These are phyloP conservation scores for Chaetophractus vellerosus DNA, from an alignment of 2,797 vertebrate genomes.

Conservation along the genomic window DNA sequence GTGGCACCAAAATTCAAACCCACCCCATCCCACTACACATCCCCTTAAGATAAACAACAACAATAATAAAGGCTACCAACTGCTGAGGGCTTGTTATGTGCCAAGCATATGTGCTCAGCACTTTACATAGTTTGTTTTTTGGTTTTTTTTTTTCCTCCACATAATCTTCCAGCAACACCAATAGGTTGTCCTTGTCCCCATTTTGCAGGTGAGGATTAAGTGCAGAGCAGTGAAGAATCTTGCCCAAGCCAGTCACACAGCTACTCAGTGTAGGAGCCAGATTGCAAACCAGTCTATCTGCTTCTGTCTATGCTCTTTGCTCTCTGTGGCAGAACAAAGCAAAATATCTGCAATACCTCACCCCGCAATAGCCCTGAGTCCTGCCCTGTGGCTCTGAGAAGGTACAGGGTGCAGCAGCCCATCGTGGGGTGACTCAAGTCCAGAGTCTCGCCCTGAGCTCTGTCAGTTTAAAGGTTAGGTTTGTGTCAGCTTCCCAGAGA, in stretches of 20 bases:
- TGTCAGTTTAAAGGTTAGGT: slow-evolving; percentile 51
- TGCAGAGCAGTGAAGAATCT: background rate
- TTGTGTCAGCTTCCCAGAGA: slow-evolving; percentile 60
- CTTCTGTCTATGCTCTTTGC: background rate
- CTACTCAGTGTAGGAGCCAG: background rate
- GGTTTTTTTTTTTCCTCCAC: no score
- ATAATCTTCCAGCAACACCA: background rate
- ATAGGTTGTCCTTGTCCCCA: background rate
- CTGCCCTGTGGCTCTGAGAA: background rate
- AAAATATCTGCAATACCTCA: background rate
- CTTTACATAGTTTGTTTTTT: background rate
- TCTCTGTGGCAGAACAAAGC: background rate
- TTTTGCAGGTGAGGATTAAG: background rate
- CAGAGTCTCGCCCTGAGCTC: background rate
- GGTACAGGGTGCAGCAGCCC: background rate
- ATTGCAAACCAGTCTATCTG: background rate
- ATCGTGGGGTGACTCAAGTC: background rate
- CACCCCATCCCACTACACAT: accelerated
- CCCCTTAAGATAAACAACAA: background rate
- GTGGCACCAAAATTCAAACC: background rate
- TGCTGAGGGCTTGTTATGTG: background rate
- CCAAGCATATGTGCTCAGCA: background rate
- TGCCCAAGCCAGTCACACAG: background rate
- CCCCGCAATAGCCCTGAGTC: background rate
- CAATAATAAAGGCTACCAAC: background rate